phyloP scores from a whole-genome alignment of 2,797 vertebrate genomes.

The Amblyopsis hoosieri region DNA sequence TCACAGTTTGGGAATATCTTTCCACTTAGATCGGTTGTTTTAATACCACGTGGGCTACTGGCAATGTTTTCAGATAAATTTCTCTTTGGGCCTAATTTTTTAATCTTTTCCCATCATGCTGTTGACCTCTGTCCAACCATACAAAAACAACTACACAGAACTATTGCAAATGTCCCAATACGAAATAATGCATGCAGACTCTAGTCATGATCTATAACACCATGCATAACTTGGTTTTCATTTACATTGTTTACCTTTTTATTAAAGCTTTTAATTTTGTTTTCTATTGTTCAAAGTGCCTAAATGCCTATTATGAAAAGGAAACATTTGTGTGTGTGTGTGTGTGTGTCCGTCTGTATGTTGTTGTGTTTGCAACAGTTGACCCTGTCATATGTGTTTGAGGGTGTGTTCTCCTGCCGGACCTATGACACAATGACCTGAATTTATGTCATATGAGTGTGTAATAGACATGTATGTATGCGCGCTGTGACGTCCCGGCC shows the following conservation, averaged over 20 bases:
- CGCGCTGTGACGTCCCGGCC: background rate
- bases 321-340: background rate
- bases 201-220: too few species aligned
- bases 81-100: background rate
- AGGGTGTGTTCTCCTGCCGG: conserved; percentile 20
- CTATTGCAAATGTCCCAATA: too few species aligned
- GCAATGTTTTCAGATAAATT: background rate
- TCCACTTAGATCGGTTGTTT: background rate
- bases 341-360: background rate
- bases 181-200: too few species aligned
- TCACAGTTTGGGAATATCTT: background rate
- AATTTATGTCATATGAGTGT: conserved; percentile 36
- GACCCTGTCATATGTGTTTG: conserved; percentile 17
- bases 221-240: too few species aligned
- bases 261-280: too few species aligned
- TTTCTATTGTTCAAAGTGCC: too few species aligned
- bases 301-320: background rate
- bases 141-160: too few species aligned
- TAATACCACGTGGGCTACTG: too few species aligned
- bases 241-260: too few species aligned
- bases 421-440: conserved; percentile 36
- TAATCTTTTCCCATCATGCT: background rate
- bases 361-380: conserved; percentile 2
- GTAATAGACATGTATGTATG: background rate
- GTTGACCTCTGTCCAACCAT: too few species aligned